A percentile compares a stretch with the other conserved stretches of the same genome.
Conservation (phyloP, 2,888 invertebrate species). For the Athalia cordata region DNA sequence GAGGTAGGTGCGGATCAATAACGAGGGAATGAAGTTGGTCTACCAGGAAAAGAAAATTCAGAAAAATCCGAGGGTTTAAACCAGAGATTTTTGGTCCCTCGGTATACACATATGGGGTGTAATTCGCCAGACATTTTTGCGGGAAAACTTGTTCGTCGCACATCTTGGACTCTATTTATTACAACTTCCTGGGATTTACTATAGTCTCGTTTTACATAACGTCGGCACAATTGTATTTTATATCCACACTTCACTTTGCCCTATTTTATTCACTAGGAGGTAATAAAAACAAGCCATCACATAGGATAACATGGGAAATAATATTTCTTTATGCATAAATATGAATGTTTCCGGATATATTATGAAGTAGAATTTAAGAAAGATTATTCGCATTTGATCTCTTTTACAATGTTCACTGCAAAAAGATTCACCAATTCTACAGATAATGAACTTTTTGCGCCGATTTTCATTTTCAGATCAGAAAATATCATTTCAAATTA, state of each 20-base stretch:
- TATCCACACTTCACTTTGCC: neutral
- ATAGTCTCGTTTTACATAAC: conserved; percentile 19
- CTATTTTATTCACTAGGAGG: neutral
- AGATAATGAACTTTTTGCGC: too few species aligned
- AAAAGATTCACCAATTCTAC: too few species aligned
- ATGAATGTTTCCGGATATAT: too few species aligned
- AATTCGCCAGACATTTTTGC: neutral
- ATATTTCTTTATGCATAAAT: too few species aligned
- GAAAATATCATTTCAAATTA: too few species aligned
- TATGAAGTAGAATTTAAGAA: too few species aligned
- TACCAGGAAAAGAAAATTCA: conserved; percentile 27
- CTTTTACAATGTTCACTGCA: too few species aligned
- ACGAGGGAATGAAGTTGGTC: conserved; percentile 15
- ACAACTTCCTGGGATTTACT: conserved; percentile 25
- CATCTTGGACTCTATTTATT: conserved; percentile 33
- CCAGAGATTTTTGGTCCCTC: conserved; percentile 31
- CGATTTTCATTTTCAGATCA: too few species aligned
- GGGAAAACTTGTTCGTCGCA: neutral
- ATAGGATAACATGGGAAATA: too few species aligned
- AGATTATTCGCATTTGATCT: too few species aligned
- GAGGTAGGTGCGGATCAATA: conserved; percentile 41
- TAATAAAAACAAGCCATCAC: too few species aligned
- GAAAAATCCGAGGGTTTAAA: conserved; percentile 24
- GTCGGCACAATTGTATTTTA: conserved; percentile 14
- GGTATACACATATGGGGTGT: neutral